Base-by-base conservation (phyloP, 2,888 invertebrate species). In the Archaeoteleia sp. region DNA sequence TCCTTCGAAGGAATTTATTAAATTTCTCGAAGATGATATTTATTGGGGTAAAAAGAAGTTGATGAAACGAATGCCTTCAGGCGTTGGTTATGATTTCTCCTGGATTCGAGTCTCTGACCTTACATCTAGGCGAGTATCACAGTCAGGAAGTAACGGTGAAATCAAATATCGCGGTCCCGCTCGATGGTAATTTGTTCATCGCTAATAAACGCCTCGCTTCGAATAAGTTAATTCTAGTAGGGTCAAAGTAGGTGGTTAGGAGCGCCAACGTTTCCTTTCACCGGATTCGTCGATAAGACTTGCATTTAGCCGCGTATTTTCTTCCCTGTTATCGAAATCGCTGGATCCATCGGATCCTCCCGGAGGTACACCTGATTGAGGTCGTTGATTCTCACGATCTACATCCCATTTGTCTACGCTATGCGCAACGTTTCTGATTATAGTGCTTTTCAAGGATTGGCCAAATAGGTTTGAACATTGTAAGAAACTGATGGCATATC, bases 181-280 rank as follows among this genome's bases (percentile, higher is more conserved):
- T 29, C 46, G 13, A 23, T 17, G 39, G 14, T 39, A 42, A 62
- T 58, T 61, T 39, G 51, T 32, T 61, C 39, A 8, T 39, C 14
- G 37, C 39, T 42, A 58, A 66, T 66, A 49, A 54, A 40, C 55
- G 55, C 49, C 10, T 54, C 39, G 45, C 58, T 37, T 23, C 29
- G 35, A 30, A 57, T 51, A 61, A 61, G 51, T 55, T 27, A 60
- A 58, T 61, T 53, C 45, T 39, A 32, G 54, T 46, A 63, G 57
- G 66, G 58, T 63, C 66, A 70, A 53, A 49, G 53, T 48, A 32
- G 45, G 30, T 39, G 20, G 37, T 45, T 48, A 17, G 30, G 15
- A 48, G 39, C 49, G 48, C 40, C 30, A 49, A 15, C 58, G 43
- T 37, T 63, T 70, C 70, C 70, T 70, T 70, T 70, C 70, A 63